phyloP scores from a whole-genome alignment of 1,140 invertebrate species.

The Scaptomyza hsui region DNA sequence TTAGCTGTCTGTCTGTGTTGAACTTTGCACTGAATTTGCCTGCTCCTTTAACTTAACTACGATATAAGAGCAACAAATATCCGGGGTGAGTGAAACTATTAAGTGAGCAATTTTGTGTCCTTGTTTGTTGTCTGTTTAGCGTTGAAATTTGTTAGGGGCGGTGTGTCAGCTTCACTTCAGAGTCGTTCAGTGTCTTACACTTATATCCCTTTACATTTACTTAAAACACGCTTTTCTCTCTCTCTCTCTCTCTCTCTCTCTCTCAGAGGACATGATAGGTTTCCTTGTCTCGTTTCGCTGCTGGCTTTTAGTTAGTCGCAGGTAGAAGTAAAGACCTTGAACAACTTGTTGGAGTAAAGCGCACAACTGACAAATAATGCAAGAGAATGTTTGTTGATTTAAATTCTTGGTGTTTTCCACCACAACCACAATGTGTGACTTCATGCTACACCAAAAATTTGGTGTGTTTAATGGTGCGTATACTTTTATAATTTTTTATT shows the following conservation, averaged over 20 bases:
- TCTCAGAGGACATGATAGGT: too few species aligned
- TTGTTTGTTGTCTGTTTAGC: background rate
- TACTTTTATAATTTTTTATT: too few species aligned
- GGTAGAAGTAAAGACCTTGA: background rate
- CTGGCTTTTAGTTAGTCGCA: background rate
- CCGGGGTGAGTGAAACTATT: background rate
- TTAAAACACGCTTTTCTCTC: background rate
- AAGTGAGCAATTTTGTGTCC: constrained; percentile 5
- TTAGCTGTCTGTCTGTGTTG: constrained; percentile 7
- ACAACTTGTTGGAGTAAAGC: background rate
- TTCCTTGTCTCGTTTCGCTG: background rate
- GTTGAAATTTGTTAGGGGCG: background rate
- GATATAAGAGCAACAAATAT: constrained; percentile 1
- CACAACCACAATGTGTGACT: too few species aligned
- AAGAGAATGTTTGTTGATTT: background rate
- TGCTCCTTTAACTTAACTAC: constrained; percentile 3
- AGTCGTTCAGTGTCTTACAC: too few species aligned
- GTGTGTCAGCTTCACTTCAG: background rate
- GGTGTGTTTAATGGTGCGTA: too few species aligned
- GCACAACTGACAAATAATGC: background rate
- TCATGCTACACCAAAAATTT: too few species aligned
- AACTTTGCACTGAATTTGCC: background rate
- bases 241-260: too few species aligned
- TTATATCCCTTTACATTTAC: background rate
- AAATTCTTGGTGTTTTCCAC: background rate